These are phyloP conservation scores for Ramazzottius varieornatus DNA, from an alignment of 2,888 invertebrate genomes.

Conservation along the genomic window DNA sequence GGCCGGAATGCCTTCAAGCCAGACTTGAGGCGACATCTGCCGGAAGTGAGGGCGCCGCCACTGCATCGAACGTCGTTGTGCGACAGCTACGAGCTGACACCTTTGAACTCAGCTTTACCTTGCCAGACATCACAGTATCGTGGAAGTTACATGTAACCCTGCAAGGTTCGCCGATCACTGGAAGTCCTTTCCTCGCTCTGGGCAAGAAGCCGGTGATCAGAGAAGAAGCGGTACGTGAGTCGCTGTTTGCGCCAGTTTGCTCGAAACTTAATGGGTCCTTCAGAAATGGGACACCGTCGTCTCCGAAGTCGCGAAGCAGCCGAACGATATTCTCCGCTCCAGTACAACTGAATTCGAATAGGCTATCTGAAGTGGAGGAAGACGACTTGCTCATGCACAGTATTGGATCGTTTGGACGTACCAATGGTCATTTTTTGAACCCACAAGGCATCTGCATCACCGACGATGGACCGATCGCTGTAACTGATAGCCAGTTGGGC, in stretches of 20 bases:
- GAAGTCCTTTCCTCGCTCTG: neutral
- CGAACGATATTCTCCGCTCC: neutral
- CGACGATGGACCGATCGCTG: constrained; percentile 16
- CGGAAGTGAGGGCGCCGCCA: neutral
- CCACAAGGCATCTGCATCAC: constrained; percentile 22
- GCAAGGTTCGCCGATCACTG: neutral
- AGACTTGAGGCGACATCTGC: neutral
- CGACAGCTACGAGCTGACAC: neutral
- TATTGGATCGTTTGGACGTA: constrained; percentile 21
- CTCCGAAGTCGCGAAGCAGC: neutral
- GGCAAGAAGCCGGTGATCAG: neutral
- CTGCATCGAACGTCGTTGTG: neutral
- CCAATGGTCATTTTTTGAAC: constrained; percentile 23
- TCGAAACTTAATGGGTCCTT: neutral
- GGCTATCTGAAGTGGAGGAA: constrained; percentile 10
- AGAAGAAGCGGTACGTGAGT: neutral
- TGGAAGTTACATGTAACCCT: neutral
- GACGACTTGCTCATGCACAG: constrained; percentile 19
- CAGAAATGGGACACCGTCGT: neutral
- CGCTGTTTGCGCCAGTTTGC: neutral
- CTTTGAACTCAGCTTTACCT: neutral
- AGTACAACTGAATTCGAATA: neutral
- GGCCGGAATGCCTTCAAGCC: constrained; percentile 3
- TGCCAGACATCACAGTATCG: neutral
- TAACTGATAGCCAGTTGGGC: constrained; percentile 25